A percentile compares a stretch with the other conserved stretches of the same genome.
Evolutionary conservation across 2,888 invertebrate genomes (phyloP).

Genomic region (Epistrophe grossulariae): DNA sequence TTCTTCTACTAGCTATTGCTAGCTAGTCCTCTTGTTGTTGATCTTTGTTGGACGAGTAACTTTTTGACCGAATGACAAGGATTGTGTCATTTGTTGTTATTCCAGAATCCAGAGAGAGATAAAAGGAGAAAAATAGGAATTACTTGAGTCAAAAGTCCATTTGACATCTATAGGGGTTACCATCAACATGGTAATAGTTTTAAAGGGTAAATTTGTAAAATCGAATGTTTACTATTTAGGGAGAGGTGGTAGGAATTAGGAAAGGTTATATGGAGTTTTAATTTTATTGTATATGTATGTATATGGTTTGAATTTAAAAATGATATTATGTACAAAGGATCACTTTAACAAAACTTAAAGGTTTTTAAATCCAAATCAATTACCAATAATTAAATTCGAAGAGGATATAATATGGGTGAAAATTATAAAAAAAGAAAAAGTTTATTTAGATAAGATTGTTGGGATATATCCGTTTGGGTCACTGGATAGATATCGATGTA

Average conservation of each 20-base stretch:
- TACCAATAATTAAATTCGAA: too few relatives aligned
- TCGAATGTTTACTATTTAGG: neutral
- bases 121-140: neutral
- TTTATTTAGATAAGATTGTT: too few relatives aligned
- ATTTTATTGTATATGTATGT: neutral
- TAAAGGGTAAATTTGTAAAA: constrained; percentile 7
- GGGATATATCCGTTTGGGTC: too few relatives aligned
- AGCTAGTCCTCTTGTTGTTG: constrained; percentile 9
- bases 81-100: constrained; percentile 19
- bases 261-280: neutral
- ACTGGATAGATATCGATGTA: too few relatives aligned
- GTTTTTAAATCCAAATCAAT: too few relatives aligned
- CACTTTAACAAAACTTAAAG: too few relatives aligned
- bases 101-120: neutral
- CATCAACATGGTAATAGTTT: constrained; percentile 18
- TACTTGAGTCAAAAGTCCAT: constrained; percentile 20
- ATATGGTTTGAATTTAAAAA: neutral
- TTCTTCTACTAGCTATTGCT: neutral
- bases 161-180: constrained; percentile 17
- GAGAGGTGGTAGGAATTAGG: too few relatives aligned
- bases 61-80: constrained; percentile 19
- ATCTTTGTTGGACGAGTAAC: constrained; percentile 31
- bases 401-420: too few relatives aligned
- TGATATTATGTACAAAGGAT: too few relatives aligned
- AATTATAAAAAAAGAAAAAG: too few relatives aligned